Evolutionary conservation across 1,140 invertebrate genomes (phyloP).

Genomic region (Hesperophylax magnus): DNA sequence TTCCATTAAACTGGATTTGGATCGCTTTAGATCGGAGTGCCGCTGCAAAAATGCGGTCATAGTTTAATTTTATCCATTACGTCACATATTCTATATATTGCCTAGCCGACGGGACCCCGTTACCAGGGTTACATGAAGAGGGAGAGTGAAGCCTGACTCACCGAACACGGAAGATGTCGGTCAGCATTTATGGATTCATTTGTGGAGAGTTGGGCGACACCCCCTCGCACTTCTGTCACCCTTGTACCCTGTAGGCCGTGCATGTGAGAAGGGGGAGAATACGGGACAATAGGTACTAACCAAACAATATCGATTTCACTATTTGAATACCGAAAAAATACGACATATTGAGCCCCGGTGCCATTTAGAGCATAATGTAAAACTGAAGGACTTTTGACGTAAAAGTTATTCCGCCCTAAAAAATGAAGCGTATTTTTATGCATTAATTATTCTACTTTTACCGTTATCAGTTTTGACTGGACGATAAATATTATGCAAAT

Average conservation of each 20-base stretch:
- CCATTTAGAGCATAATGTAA: too few species aligned
- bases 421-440: too few species aligned
- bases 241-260: background rate
- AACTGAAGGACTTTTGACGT: too few species aligned
- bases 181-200: conserved; percentile 13
- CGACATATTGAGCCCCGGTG: background rate
- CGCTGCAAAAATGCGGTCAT: conserved; percentile 23
- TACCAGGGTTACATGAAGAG: conserved; percentile 16
- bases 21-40: background rate
- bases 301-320: conserved; percentile 13
- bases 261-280: conserved; percentile 1
- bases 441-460: too few species aligned
- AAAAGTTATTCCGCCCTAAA: too few species aligned
- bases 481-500: too few species aligned
- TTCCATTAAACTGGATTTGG: conserved; percentile 13
- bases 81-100: conserved; percentile 13
- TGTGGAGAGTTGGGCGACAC: background rate
- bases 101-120: background rate
- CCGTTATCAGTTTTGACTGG: too few species aligned
- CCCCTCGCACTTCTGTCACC: conserved; percentile 4
- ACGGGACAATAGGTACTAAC: background rate
- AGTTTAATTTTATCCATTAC: conserved; percentile 34
- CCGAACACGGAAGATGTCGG: conserved; percentile 22
- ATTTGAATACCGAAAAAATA: conserved; percentile 17
- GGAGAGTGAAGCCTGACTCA: conserved; percentile 25